A percentile compares a stretch with the other conserved stretches of the same genome.
Evolutionary conservation across 2,888 invertebrate genomes (phyloP).

Genomic region (Escarpia spicata): DNA sequence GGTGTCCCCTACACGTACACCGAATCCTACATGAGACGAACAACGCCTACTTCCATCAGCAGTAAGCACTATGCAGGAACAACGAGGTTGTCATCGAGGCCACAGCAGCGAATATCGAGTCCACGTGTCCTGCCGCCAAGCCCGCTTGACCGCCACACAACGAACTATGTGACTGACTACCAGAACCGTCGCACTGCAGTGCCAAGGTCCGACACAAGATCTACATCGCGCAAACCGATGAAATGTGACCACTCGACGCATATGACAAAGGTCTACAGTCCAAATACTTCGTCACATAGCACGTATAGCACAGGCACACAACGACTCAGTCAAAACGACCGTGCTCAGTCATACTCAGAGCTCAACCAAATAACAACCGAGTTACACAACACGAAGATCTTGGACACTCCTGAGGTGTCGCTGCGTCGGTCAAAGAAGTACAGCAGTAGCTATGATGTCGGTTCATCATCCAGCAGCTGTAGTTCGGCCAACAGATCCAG

Average conservation of each 20-base stretch:
- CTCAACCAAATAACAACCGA: not conserved
- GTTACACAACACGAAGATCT: not conserved
- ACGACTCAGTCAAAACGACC: not conserved
- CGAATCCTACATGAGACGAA: not conserved
- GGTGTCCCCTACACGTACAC: not conserved
- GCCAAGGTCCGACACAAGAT: not conserved
- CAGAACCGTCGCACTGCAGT: not conserved
- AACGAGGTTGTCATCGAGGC: not conserved
- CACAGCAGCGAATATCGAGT: not conserved
- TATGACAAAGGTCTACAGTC: not conserved
- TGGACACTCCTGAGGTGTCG: not conserved
- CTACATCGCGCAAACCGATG: not conserved
- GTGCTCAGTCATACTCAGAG: not conserved
- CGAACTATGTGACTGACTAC: not conserved
- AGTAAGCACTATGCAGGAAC: not conserved
- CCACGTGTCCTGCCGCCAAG: not conserved
- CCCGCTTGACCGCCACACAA: not conserved
- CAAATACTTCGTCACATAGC: not conserved
- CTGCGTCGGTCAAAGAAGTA: not conserved
- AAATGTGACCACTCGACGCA: not conserved
- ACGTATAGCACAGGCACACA: not conserved
- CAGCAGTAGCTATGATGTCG: not conserved
- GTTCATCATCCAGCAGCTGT: not conserved
- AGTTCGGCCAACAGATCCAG: not conserved
- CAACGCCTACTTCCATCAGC: not conserved